These are phyloP conservation scores for Sinodicranocentrus sp. DNA, from an alignment of 2,888 invertebrate genomes.

Conservation along the genomic window DNA sequence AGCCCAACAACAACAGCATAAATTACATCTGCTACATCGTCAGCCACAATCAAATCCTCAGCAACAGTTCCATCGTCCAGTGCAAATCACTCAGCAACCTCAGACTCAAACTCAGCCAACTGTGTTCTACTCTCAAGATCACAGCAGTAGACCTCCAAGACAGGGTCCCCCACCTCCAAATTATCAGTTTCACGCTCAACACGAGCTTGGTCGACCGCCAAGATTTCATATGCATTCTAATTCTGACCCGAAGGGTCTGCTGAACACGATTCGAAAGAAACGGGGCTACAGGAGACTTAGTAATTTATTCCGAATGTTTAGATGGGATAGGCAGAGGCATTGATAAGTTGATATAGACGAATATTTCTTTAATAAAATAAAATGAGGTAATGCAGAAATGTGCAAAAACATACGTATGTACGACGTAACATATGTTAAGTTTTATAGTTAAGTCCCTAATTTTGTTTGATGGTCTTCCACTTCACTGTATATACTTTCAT, in stretches of 20 bases:
- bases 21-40: conserved; percentile 25
- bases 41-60: conserved; percentile 15
- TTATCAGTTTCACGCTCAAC: conserved; percentile 49
- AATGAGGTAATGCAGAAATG: not conserved
- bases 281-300: conserved; percentile 68
- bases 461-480: not conserved
- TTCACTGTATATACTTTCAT: no score
- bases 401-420: no score
- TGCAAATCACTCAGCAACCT: conserved; percentile 28
- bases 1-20: conserved; percentile 50
- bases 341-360: not conserved
- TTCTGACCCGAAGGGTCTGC: conserved; percentile 45
- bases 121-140: conserved; percentile 49
- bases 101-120: conserved; percentile 34
- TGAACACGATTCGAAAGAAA: conserved; percentile 58
- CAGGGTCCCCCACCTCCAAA: conserved; percentile 46
- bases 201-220: conserved; percentile 43
- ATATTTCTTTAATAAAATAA: not conserved
- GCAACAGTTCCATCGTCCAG: conserved; percentile 1
- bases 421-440: no score
- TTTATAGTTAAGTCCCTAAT: not conserved
- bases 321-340: conserved; percentile 44
- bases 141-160: conserved; percentile 40
- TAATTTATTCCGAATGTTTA: conserved; percentile 66
- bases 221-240: conserved; percentile 63